phyloP scores from a whole-genome alignment of 2,888 invertebrate species.

The Eilema caniola region DNA sequence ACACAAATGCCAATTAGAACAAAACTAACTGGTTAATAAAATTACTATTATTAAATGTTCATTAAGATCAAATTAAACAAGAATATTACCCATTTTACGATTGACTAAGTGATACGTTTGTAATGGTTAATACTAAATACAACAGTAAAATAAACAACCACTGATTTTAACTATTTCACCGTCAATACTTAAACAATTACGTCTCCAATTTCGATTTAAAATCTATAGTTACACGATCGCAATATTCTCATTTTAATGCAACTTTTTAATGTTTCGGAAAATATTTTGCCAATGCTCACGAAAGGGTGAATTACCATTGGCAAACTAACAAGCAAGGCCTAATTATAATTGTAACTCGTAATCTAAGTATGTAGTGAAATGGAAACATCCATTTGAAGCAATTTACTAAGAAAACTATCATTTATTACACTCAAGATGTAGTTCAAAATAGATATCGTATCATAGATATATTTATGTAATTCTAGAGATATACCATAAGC shows the following conservation, averaged over 20 bases:
- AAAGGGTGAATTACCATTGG: not conserved
- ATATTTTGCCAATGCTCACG: no score
- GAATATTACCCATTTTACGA: not conserved
- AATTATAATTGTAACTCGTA: not conserved
- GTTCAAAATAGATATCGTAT: not conserved
- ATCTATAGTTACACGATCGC: no score
- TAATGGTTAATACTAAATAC: not conserved
- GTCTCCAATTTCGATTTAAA: no score
- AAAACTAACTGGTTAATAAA: slow-evolving; percentile 24
- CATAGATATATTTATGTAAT: no score
- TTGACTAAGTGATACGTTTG: not conserved
- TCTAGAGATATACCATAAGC: no score
- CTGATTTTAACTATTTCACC: not conserved
- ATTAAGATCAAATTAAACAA: slow-evolving; percentile 1
- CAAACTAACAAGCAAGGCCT: not conserved
- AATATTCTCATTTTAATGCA: no score
- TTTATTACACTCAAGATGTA: no score
- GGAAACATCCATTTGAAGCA: not conserved
- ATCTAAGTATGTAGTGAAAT: no score
- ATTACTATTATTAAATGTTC: not conserved
- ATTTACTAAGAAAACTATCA: not conserved
- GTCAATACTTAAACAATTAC: no score
- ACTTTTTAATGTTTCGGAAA: no score
- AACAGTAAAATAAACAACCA: not conserved
- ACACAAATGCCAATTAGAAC: slow-evolving; percentile 38